Base-by-base conservation (phyloP, 1,140 invertebrate genomes). In the Platorchestia sp. region DNA sequence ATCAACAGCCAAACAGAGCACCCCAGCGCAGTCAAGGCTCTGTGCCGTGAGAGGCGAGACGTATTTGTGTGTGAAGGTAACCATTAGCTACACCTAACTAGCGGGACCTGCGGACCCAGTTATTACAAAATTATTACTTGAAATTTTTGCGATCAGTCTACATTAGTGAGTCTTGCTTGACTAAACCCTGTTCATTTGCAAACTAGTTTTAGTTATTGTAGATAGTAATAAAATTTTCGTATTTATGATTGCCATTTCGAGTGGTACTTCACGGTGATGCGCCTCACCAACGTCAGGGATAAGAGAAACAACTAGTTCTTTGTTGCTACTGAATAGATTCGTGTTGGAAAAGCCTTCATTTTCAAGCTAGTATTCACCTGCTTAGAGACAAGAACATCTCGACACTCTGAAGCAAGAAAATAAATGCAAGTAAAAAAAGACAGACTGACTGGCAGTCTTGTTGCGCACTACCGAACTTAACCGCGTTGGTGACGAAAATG, bases 1-100 rank as follows among this genome's bases (percentile, higher is more conserved):
- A 19, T 51, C 42, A 95, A 87, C 53, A 53, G 95, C 44, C 95
- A 95, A 43, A 95, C n/a, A n/a, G 5, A 95, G 40, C 42, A 27
- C 44, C 59, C 16, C 22, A 51, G 47, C 19, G 47, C 47, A 75
- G 59, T 75, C 14, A 75, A 36, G 59, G 59, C 59, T 36, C 27
- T 10, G 59, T 75, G 59, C 59, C 59, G 27, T 75, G 14, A 75
- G 59, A 3, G 59, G 14, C 14, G 59, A 36, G 59, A 36, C 27
- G 59, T 75, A 1, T 27, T 75, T 75, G 59, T 75, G 59, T 75
- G 59, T 75, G 59, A 75, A 75, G 59, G 59, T 75, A 75, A 36
- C 59, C 27, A 75, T 75, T 75, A 3, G 14, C 10, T 75, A 1
- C 59, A 36, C 36, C 59, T 19, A 36, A 22, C 59, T 75, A 22